Evolutionary conservation across 2,113 vertebrate species (phyloP).

Genomic region (Ia io): DNA sequence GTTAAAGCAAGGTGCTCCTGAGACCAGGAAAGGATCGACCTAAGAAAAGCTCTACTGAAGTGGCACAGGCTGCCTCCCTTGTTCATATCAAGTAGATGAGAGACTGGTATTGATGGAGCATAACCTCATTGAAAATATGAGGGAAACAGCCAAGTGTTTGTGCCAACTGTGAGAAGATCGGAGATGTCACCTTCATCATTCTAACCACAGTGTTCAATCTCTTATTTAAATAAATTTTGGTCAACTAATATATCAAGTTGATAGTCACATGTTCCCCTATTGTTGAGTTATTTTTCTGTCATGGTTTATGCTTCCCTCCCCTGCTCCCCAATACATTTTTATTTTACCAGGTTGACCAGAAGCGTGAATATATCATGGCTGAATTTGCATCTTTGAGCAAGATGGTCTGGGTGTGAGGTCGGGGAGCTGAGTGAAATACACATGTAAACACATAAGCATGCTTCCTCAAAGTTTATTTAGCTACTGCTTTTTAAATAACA

Average conservation of each 20-base stretch:
- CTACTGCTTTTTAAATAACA: background rate
- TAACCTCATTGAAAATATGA: background rate
- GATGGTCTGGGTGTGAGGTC: background rate
- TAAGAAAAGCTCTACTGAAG: accelerated
- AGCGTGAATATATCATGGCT: background rate
- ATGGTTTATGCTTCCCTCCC: background rate
- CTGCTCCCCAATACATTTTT: background rate
- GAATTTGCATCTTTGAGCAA: background rate
- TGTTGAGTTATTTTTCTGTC: background rate
- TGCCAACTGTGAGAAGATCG: accelerated
- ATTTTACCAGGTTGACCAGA: background rate
- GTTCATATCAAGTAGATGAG: background rate
- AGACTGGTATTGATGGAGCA: accelerated
- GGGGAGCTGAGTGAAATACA: accelerated
- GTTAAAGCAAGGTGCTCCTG: background rate
- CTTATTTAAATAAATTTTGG: background rate
- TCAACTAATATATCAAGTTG: background rate
- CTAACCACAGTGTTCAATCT: background rate
- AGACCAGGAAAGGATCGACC: background rate
- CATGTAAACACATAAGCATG: accelerated
- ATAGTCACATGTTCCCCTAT: background rate
- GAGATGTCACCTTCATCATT: background rate
- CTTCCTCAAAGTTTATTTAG: background rate
- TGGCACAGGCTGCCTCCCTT: accelerated
- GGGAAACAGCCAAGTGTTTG: too few species aligned